Evolutionary conservation across 2,888 invertebrate species (phyloP).

Genomic region (Apodemia duryi): DNA sequence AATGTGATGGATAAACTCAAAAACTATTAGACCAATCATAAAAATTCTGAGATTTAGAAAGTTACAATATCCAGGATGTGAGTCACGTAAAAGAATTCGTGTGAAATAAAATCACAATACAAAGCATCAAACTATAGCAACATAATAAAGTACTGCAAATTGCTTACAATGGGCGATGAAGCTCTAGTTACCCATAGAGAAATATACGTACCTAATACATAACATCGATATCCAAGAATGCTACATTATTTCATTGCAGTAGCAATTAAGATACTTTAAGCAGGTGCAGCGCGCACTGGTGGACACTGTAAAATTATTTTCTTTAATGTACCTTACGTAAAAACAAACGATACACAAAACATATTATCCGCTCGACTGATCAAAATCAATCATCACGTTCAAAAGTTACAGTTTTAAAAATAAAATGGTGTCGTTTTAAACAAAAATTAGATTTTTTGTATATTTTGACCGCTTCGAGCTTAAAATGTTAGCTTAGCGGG

Average conservation of each 20-base stretch:
- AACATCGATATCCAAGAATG: neutral
- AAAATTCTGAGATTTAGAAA: too few species aligned
- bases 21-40: too few species aligned
- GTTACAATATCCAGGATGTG: too few species aligned
- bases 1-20: too few species aligned
- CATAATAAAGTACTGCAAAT: neutral
- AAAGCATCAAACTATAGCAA: neutral
- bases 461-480: too few species aligned
- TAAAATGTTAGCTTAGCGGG: too few species aligned
- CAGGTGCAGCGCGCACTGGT: conserved; percentile 2
- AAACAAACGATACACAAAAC: neutral
- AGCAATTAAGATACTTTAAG: neutral
- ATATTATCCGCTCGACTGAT: neutral
- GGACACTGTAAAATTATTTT: neutral
- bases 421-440: too few species aligned
- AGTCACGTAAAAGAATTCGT: too few species aligned
- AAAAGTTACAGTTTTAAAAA: too few species aligned
- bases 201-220: conserved; percentile 4
- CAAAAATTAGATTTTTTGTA: too few species aligned
- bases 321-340: neutral
- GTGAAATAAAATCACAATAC: neutral
- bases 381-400: too few species aligned
- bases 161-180: neutral
- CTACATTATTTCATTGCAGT: neutral
- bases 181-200: conserved; percentile 9